These are phyloP conservation scores for Sapayoa aenigma DNA, from an alignment of 2,113 vertebrate genomes.

Conservation along the genomic window DNA sequence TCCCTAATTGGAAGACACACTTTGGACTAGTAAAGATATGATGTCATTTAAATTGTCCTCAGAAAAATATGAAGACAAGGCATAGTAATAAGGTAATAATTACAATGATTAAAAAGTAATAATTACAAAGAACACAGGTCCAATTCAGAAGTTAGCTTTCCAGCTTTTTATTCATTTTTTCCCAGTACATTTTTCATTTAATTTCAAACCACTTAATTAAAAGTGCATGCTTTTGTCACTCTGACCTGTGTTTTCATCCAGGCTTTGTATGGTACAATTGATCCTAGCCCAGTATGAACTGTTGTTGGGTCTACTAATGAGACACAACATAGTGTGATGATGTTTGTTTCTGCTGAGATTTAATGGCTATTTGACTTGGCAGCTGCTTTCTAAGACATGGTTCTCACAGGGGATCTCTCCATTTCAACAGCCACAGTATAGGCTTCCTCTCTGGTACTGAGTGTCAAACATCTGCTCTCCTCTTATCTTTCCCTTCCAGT, in stretches of 20 bases:
- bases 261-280: not conserved
- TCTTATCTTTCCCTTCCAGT: slow-evolving; percentile 37
- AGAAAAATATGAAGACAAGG: not conserved
- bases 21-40: not conserved
- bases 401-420: slow-evolving; percentile 53
- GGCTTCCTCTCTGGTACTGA: slow-evolving; percentile 3
- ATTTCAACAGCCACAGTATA: slow-evolving; percentile 27
- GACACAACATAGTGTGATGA: not conserved
- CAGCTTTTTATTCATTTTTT: not conserved
- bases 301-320: slow-evolving; percentile 41
- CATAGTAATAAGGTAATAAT: not conserved
- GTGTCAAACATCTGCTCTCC: slow-evolving; percentile 45
- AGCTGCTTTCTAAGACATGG: slow-evolving; percentile 36
- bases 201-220: not conserved
- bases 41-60: not conserved
- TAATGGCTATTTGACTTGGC: slow-evolving; percentile 61
- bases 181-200: not conserved
- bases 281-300: slow-evolving; percentile 20
- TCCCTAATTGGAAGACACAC: not conserved
- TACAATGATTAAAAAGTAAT: no score
- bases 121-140: not conserved
- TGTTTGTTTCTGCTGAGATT: slow-evolving; percentile 59
- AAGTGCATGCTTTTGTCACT: not conserved
- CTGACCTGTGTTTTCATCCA: not conserved
- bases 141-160: not conserved